These are phyloP conservation scores for Corythornis madagascariensis DNA, from an alignment of 2,113 vertebrate genomes.

Conservation along the genomic window DNA sequence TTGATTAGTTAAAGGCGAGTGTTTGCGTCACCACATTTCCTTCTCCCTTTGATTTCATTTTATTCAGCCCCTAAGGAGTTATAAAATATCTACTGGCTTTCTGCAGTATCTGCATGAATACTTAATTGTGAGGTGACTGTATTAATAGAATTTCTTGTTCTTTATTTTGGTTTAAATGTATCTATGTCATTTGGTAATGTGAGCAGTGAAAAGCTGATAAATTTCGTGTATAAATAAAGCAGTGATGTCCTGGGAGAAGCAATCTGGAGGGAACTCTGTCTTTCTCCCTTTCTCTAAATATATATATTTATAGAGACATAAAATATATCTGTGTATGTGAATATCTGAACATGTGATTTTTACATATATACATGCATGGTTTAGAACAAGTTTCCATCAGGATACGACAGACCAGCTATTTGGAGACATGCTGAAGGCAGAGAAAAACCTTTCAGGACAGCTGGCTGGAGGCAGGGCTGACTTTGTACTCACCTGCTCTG, in stretches of 20 bases:
- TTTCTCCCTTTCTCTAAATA: background rate
- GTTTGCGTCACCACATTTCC: constrained; percentile 11
- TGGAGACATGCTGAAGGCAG: background rate
- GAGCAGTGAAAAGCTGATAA: background rate
- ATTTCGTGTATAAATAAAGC: background rate
- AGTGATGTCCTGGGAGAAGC: background rate
- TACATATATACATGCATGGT: background rate
- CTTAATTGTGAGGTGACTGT: background rate
- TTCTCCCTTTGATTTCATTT: constrained; percentile 41
- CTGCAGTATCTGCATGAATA: constrained; percentile 17
- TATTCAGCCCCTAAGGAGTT: background rate
- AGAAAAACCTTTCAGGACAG: background rate
- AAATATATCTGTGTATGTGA: background rate
- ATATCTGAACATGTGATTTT: background rate
- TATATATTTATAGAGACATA: background rate
- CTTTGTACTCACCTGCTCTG: background rate
- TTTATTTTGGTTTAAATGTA: background rate
- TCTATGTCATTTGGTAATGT: background rate
- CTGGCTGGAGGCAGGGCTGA: background rate
- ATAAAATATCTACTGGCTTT: constrained; percentile 11
- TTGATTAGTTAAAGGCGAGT: background rate
- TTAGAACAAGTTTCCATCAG: background rate
- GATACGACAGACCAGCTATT: background rate
- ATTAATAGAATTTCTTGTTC: constrained; percentile 12
- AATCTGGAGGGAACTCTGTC: background rate